Percentiles rank a stretch among this genome's conserved stretches.
Evolutionary conservation across 2,113 vertebrate species (phyloP).

Genomic region (Megaleporinus macrocephalus): DNA sequence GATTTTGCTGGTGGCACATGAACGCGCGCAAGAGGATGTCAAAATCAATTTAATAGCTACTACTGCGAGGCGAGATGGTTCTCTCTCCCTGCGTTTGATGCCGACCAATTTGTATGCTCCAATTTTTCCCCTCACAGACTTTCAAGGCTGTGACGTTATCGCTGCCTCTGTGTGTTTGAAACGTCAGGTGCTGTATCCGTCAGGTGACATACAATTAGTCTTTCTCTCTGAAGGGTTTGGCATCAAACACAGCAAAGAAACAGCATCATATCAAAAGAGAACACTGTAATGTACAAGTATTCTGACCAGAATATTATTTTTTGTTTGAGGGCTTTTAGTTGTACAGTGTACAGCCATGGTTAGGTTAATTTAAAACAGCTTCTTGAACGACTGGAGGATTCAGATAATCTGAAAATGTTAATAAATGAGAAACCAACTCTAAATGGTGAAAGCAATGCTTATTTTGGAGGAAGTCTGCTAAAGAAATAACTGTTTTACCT

Average conservation of each 20-base stretch:
- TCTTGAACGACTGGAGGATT: no score
- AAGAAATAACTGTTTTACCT: no score
- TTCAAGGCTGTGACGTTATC: conserved; percentile 58
- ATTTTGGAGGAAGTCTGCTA: no score
- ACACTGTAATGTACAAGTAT: neutral
- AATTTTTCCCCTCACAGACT: conserved; percentile 57
- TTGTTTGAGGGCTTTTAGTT: neutral
- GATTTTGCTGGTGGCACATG: conserved; percentile 46
- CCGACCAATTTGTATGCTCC: conserved; percentile 55
- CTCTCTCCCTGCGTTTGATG: conserved; percentile 59
- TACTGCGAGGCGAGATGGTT: conserved; percentile 51
- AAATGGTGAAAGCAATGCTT: no score
- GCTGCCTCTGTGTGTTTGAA: conserved; percentile 59
- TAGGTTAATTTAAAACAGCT: no score
- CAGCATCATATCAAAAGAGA: neutral
- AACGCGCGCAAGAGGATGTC: conserved; percentile 59
- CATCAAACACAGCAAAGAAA: conserved; percentile 37
- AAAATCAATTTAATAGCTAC: conserved; percentile 66
- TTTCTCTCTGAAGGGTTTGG: conserved; percentile 36
- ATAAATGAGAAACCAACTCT: no score
- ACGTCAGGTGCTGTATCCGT: conserved; percentile 57
- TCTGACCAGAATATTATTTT: neutral
- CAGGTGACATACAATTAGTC: conserved; percentile 50
- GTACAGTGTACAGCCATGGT: no score
- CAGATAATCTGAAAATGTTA: no score